Percentiles rank a stretch among this genome's conserved stretches.
These are phyloP conservation scores for Cebidichthys violaceus DNA, from an alignment of 2,113 vertebrate genomes.

Conservation along the genomic window DNA sequence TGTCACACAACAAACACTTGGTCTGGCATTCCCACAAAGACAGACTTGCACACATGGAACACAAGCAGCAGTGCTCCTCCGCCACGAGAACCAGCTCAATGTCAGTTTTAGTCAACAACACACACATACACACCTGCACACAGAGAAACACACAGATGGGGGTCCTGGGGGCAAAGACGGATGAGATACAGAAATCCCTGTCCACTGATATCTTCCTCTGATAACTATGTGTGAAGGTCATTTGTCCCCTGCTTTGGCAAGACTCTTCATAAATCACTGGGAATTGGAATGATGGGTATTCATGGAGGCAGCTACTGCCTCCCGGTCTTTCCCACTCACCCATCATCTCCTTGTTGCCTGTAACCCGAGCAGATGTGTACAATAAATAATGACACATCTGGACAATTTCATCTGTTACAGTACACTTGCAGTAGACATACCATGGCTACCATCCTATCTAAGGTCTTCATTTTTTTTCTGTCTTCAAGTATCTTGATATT, in stretches of 20 bases:
- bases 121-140: constrained; percentile 46
- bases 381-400: constrained; percentile 80
- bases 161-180: constrained; percentile 48
- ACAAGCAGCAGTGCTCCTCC: constrained; percentile 42
- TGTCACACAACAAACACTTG: constrained; percentile 37
- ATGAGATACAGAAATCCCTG: constrained; percentile 73
- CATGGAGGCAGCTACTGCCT: constrained; percentile 70
- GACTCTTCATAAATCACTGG: constrained; percentile 81
- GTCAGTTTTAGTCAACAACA: constrained; percentile 74
- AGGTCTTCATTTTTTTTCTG: constrained; percentile 45
- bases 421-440: constrained; percentile 57
- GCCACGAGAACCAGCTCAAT: constrained; percentile 66
- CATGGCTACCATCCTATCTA: constrained; percentile 19
- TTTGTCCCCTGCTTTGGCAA: constrained; percentile 72
- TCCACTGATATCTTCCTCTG: constrained; percentile 79
- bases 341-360: constrained; percentile 58
- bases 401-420: constrained; percentile 76
- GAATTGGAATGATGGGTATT: constrained; percentile 83
- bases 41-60: constrained; percentile 36
- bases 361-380: constrained; percentile 70
- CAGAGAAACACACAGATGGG: constrained; percentile 41
- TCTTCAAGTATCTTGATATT: constrained; percentile 30
- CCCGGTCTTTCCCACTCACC: constrained; percentile 51
- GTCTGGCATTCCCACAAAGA: constrained; percentile 19
- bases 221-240: constrained; percentile 83